Evolutionary conservation across 2,113 vertebrate genomes (phyloP).

Genomic region (Todiramphus saurophagus): DNA sequence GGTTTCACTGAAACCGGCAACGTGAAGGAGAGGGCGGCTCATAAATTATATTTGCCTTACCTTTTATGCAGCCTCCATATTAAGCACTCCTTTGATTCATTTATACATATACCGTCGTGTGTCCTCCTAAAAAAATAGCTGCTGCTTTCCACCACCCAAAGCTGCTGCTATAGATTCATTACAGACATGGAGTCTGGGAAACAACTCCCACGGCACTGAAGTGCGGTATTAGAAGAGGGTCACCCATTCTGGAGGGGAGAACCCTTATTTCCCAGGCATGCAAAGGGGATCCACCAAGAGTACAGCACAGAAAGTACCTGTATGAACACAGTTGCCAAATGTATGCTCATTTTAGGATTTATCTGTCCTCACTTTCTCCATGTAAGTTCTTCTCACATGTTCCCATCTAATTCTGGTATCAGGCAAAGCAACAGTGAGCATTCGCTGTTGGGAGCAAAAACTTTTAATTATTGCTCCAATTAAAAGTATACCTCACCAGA

Average conservation of each 20-base stretch:
- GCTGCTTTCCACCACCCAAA: neutral
- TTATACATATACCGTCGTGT: neutral
- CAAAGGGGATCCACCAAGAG: neutral
- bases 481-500: neutral
- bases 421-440: neutral
- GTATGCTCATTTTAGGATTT: neutral
- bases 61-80: neutral
- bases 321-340: neutral
- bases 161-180: neutral
- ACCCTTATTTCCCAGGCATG: neutral
- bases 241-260: neutral
- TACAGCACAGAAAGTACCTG: neutral
- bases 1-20: neutral
- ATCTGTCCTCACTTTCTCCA: neutral
- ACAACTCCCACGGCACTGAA: neutral
- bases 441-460: neutral
- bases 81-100: neutral
- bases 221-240: neutral
- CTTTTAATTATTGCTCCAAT: neutral
- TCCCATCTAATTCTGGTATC: neutral
- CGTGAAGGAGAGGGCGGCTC: neutral
- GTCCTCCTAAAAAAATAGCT: neutral
- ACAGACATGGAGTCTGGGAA: neutral
- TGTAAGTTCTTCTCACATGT: fast-evolving
- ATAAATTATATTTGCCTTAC: neutral